Evolutionary conservation across 2,888 invertebrate species (phyloP).

Genomic region (Rotaria sp.): DNA sequence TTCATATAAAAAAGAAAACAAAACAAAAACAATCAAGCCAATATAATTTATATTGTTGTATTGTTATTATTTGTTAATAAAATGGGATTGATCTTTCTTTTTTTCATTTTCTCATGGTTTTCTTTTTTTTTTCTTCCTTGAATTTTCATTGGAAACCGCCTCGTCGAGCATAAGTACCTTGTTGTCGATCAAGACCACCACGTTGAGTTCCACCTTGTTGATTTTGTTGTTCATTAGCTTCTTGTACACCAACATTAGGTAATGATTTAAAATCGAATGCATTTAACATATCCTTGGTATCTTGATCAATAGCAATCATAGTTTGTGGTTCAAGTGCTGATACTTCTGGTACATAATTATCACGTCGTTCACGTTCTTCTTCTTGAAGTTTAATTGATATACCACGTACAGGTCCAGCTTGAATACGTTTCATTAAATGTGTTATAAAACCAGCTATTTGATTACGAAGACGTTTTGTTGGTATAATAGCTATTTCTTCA

Average conservation of each 20-base stretch:
- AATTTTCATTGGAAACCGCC: background rate
- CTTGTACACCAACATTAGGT: constrained; percentile 7
- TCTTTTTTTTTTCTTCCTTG: background rate
- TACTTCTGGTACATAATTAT: constrained; percentile 96
- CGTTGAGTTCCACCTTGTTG: background rate
- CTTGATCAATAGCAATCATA: background rate
- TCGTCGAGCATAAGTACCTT: background rate
- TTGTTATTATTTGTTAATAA: background rate
- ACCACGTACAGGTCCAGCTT: constrained; percentile 92
- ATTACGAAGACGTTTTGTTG: constrained; percentile 90
- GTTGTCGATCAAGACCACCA: background rate
- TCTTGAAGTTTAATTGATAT: constrained; percentile 99
- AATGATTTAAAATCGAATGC: constrained; percentile 8
- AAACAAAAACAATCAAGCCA: background rate
- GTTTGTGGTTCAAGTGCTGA: constrained; percentile 15
- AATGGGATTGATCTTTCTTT: background rate
- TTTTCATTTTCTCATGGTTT: background rate
- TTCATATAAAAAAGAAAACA: background rate
- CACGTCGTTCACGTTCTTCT: constrained; percentile 95
- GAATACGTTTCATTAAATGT: constrained; percentile 96
- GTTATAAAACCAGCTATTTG: constrained; percentile 99
- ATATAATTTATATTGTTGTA: background rate
- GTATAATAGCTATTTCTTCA: constrained; percentile 98
- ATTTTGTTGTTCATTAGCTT: background rate
- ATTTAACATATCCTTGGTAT: constrained; percentile 18